These are phyloP conservation scores for Asbolus verrucosus DNA, from an alignment of 1,140 invertebrate species.

Conservation along the genomic window DNA sequence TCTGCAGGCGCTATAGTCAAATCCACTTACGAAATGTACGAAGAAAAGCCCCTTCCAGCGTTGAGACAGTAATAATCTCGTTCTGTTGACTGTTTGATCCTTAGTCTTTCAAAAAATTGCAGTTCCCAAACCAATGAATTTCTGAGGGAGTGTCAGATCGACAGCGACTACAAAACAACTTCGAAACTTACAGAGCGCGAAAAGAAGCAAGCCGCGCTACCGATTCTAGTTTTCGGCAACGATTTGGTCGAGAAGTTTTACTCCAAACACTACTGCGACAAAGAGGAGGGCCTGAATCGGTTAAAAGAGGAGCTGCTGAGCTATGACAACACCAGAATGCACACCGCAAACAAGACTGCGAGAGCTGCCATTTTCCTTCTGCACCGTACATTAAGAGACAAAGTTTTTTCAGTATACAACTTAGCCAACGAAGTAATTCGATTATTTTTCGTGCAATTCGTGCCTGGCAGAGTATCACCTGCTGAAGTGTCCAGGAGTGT, in stretches of 20 bases:
- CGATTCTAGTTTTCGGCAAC: constrained; percentile 91
- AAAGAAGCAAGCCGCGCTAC: constrained; percentile 88
- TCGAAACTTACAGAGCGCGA: constrained; percentile 88
- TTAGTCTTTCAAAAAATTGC: constrained; percentile 38
- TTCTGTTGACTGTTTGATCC: background rate
- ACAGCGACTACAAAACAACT: constrained; percentile 67
- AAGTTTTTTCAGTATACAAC: constrained; percentile 87
- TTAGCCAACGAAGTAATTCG: constrained; percentile 83
- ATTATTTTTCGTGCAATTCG: constrained; percentile 83
- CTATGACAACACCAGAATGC: constrained; percentile 68
- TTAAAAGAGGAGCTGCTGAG: constrained; percentile 79
- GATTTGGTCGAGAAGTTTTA: constrained; percentile 93
- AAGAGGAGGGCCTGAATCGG: constrained; percentile 87
- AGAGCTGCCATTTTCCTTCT: constrained; percentile 81
- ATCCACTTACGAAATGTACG: constrained; percentile 88
- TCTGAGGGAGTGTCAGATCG: constrained; percentile 77
- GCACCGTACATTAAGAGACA: constrained; percentile 83
- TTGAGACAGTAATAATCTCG: constrained; percentile 75
- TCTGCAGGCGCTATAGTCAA: constrained; percentile 75
- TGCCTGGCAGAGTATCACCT: constrained; percentile 80
- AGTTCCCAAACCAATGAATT: constrained; percentile 85
- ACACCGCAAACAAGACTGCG: constrained; percentile 80
- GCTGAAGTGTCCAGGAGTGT: constrained; percentile 83
- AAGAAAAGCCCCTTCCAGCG: constrained; percentile 85
- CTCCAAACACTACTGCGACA: constrained; percentile 92